These are phyloP conservation scores for Eremobia ochroleuca DNA, from an alignment of 2,888 invertebrate species.

Conservation along the genomic window DNA sequence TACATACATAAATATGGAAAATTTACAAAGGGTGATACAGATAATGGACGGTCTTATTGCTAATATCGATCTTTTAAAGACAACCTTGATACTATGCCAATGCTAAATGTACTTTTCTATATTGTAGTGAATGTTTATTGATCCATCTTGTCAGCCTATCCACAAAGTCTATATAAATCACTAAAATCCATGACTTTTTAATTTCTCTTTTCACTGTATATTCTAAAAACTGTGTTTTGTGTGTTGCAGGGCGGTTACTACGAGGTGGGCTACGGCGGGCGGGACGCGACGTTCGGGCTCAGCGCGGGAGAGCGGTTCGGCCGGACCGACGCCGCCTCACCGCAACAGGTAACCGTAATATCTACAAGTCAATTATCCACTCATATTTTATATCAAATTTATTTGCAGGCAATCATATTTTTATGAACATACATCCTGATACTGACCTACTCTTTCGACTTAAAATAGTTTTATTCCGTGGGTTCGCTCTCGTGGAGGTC, in stretches of 20 bases:
- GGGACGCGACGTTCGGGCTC: constrained; percentile 84
- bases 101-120: no score
- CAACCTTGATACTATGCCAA: no score
- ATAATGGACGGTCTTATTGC: no score
- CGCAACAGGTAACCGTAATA: constrained; percentile 80
- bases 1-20: no score
- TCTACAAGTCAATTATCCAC: not conserved
- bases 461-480: no score
- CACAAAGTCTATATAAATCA: no score
- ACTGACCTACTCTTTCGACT: no score
- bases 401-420: no score
- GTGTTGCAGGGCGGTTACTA: constrained; percentile 86
- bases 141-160: not conserved
- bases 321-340: constrained; percentile 88
- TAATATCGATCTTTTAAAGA: no score
- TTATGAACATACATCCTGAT: no score
- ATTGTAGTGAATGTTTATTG: not conserved
- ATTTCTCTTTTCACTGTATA: not conserved
- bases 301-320: constrained; percentile 86
- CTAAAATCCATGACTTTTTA: not conserved
- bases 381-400: not conserved
- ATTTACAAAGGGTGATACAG: no score
- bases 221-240: not conserved
- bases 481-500: no score
- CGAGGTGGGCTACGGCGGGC: constrained; percentile 86